Evolutionary conservation across 1,140 invertebrate species (phyloP), one percentile per base, ranked within the genome.

Genomic region (Nebria ingens): DNA sequence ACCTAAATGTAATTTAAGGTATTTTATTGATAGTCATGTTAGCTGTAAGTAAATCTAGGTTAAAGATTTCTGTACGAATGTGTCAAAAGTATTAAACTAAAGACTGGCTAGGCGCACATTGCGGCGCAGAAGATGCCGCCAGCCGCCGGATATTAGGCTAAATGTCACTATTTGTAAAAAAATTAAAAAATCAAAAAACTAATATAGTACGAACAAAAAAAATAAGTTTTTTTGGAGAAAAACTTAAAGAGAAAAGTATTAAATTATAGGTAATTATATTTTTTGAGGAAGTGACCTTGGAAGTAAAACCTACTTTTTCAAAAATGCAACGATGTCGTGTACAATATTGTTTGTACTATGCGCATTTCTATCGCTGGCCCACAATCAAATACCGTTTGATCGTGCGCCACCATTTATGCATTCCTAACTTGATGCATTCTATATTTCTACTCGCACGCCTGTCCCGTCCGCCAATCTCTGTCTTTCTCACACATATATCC

Each of bases 211-310:
- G 61, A 64, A 62, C 61, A 63, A 59, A 61, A 56, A 59, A 58
- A 61, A 56, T n/a, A n/a, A n/a, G n/a, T n/a, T n/a, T n/a, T 59
- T 58, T 61, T 60, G 58, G 54, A 56, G 55, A 63, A 59, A n/a
- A 59, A 57, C 61, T 51, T 63, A 40, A n/a, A 53, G n/a, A 38
- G 51, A 21, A 64, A 60, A 62, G 58, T 61, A 64, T 61, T 61
- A 64, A 45, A 25, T 58, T 62, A 61, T 64, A 64, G 59, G 57
- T 61, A 64, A 61, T 63, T 64, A 63, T 65, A 64, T 62, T 69
- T 66, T 68, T 66, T 68, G 65, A 68, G 65, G 64, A 68, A 69
- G 67, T 69, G 67, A 69, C 67, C 67, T 69, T 69, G 61, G 65
- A 69, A 64, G 61, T 59, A 67, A 63, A 65, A 58, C 58, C 61